Evolutionary conservation across 2,113 vertebrate species (phyloP).

Genomic region (Oryzias javanicus): DNA sequence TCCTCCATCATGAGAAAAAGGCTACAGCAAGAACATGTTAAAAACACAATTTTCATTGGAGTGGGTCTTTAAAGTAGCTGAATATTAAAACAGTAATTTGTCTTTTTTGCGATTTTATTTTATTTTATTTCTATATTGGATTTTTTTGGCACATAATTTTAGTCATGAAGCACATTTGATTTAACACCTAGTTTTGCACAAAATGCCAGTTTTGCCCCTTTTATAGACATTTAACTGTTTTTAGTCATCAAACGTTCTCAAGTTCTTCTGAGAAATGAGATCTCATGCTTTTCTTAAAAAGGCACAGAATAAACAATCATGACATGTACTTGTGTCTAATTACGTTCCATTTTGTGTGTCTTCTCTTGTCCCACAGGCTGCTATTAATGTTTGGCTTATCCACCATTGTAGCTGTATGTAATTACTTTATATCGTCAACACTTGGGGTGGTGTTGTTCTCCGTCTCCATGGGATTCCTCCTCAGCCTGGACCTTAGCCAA

Average conservation of each 20-base stretch:
- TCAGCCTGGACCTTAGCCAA: slow-evolving; percentile 91
- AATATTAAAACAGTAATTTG: no score
- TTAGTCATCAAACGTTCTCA: neutral
- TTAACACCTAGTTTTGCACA: neutral
- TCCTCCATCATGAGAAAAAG: no score
- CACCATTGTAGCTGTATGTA: slow-evolving; percentile 79
- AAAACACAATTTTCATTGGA: no score
- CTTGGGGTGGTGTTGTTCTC: slow-evolving; percentile 90
- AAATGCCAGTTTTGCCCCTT: neutral
- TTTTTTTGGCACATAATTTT: neutral
- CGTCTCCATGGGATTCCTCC: slow-evolving; percentile 88
- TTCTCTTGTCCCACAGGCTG: slow-evolving; percentile 76
- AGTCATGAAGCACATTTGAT: neutral
- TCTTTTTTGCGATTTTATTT: no score
- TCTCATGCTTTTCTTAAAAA: slow-evolving; percentile 2
- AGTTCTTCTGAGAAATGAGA: neutral
- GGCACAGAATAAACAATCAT: slow-evolving; percentile 13
- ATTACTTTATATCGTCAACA: slow-evolving; percentile 91
- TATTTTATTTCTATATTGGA: no score
- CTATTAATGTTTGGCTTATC: slow-evolving; percentile 90
- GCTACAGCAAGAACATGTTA: no score
- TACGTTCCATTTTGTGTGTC: slow-evolving; percentile 10
- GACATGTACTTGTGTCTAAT: slow-evolving; percentile 11
- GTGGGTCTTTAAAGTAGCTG: no score
- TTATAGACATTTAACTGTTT: neutral